These are phyloP conservation scores for Zaprionus camerounensis DNA, from an alignment of 1,140 invertebrate species.

Conservation along the genomic window DNA sequence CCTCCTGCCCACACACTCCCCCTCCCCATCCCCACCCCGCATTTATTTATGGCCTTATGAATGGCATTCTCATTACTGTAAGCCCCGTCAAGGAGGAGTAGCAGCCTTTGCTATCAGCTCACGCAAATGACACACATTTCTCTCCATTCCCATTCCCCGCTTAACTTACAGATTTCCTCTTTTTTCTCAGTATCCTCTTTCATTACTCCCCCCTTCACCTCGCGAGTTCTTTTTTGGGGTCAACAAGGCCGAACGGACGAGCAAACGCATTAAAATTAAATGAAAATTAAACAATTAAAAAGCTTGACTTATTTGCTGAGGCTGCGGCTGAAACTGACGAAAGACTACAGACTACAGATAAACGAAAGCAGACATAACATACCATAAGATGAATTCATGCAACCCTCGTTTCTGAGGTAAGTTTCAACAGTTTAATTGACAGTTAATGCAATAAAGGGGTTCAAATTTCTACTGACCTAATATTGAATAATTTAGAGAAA, in stretches of 20 bases:
- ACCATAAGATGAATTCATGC: neutral
- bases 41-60: constrained; percentile 62
- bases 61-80: constrained; percentile 49
- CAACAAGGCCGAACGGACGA: constrained; percentile 39
- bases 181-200: neutral
- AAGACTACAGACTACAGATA: constrained; percentile 7
- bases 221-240: constrained; percentile 33
- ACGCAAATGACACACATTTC: constrained; percentile 54
- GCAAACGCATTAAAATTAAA: constrained; percentile 56
- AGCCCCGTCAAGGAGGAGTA: constrained; percentile 12
- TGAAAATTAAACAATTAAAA: constrained; percentile 75
- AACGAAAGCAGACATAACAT: neutral
- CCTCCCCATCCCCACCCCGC: constrained; percentile 10
- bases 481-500: too few relatives aligned
- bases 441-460: neutral
- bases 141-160: neutral
- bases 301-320: constrained; percentile 37
- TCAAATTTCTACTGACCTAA: too few relatives aligned
- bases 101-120: constrained; percentile 41
- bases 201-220: neutral
- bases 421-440: neutral
- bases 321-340: constrained; percentile 23
- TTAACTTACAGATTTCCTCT: constrained; percentile 25
- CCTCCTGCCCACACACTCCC: neutral
- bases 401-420: neutral